Evolutionary conservation across 2,888 invertebrate genomes (phyloP).

Genomic region (Calameuta pallipes): DNA sequence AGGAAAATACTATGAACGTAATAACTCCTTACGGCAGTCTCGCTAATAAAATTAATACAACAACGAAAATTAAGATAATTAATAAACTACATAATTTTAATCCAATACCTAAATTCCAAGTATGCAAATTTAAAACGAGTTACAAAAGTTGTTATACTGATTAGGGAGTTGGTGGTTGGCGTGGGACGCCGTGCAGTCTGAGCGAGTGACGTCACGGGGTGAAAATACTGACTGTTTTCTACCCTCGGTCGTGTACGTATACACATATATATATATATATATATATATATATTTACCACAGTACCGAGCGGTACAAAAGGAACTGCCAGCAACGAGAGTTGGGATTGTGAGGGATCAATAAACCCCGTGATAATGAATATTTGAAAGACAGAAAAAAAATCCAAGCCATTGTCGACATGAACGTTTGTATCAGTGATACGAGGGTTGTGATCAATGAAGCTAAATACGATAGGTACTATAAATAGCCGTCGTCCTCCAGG

Average conservation of each 20-base stretch:
- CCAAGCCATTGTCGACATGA: not conserved
- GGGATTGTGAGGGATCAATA: not conserved
- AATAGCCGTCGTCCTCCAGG: not conserved
- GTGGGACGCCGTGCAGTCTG: constrained; percentile 21
- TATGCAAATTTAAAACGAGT: not conserved
- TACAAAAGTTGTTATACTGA: not conserved
- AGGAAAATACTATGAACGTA: not conserved
- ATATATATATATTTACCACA: not conserved
- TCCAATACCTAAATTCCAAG: not conserved
- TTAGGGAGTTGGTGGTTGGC: not conserved
- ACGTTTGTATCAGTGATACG: not conserved
- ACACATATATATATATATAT: not conserved
- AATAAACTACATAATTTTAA: not conserved
- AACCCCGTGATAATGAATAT: not conserved
- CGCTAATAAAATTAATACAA: not conserved
- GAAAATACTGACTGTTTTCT: constrained; percentile 17
- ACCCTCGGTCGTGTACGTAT: not conserved
- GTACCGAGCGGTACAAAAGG: not conserved
- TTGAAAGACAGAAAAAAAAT: not conserved
- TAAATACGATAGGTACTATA: not conserved
- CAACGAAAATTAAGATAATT: not conserved
- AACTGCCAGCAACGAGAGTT: not conserved
- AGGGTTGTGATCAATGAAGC: not conserved
- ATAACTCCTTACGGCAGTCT: not conserved
- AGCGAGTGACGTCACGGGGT: constrained; percentile 24